Conservation (phyloP, 2,888 invertebrate species). For the Blastobasis lacticolella region DNA sequence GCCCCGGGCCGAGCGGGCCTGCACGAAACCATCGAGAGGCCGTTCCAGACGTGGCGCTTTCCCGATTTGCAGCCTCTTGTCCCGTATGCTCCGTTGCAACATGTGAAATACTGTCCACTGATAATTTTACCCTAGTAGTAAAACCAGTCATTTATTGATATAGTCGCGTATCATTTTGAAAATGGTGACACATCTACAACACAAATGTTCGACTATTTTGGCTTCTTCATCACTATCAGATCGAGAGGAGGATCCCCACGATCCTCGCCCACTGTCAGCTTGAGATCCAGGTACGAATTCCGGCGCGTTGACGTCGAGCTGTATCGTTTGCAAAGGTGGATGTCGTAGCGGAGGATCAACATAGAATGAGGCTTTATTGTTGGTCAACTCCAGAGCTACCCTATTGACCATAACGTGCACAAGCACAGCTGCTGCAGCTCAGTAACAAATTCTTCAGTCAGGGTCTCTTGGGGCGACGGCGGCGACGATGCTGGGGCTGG, state of each 20-base stretch:
- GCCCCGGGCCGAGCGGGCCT: conserved; percentile 68
- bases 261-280: conserved; percentile 71
- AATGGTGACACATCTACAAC: conserved; percentile 81
- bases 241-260: conserved; percentile 70
- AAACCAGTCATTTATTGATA: conserved; percentile 81
- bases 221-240: conserved; percentile 74
- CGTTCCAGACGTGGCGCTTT: conserved; percentile 85
- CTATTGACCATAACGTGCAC: no score
- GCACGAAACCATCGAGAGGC: conserved; percentile 81
- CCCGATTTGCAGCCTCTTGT: conserved; percentile 79
- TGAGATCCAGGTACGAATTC: conserved; percentile 78
- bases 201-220: conserved; percentile 73
- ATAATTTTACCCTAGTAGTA: conserved; percentile 91
- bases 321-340: no score
- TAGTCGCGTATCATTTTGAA: conserved; percentile 84
- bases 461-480: no score
- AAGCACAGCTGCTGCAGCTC: no score
- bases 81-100: conserved; percentile 73
- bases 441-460: no score
- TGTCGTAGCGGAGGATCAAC: no score
- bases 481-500: no score
- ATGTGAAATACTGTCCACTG: conserved; percentile 72
- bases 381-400: no score
- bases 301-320: conserved; percentile 79
- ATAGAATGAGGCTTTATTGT: no score